Evolutionary conservation across 2,113 vertebrate species (phyloP).

Genomic region (Scomber scombrus): DNA sequence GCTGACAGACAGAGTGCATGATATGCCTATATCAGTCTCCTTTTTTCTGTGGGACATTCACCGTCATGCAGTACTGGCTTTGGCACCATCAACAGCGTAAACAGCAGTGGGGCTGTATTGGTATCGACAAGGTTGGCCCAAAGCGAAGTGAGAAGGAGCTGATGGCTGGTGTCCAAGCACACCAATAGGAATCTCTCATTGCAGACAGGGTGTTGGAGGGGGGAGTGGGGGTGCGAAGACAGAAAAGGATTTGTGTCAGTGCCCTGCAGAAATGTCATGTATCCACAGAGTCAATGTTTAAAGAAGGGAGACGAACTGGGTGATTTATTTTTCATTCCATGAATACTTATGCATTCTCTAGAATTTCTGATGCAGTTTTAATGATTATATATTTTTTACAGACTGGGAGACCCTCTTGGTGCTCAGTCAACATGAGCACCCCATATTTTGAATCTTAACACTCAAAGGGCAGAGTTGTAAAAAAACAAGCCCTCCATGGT

Average conservation of each 20-base stretch:
- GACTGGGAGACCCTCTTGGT: constrained; percentile 4
- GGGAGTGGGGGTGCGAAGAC: neutral
- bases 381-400: constrained; percentile 19
- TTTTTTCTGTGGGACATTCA: constrained; percentile 46
- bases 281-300: constrained; percentile 57
- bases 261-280: constrained; percentile 48
- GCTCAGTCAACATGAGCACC: constrained; percentile 19
- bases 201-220: neutral
- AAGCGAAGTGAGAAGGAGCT: constrained; percentile 22
- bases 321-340: constrained; percentile 52
- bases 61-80: constrained; percentile 26
- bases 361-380: constrained; percentile 36
- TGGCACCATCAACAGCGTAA: constrained; percentile 31
- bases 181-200: constrained; percentile 46
- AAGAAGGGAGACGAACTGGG: constrained; percentile 35
- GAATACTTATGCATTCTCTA: constrained; percentile 42
- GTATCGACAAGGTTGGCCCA: constrained; percentile 67
- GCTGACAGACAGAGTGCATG: constrained; percentile 66
- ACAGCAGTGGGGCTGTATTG: constrained; percentile 34
- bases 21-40: constrained; percentile 55
- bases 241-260: constrained; percentile 41
- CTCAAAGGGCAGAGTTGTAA: neutral
- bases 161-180: constrained; percentile 59
- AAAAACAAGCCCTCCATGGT: neutral
- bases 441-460: neutral